These are phyloP conservation scores for Heliconius charithonia DNA, from an alignment of 2,888 invertebrate genomes.

Conservation along the genomic window DNA sequence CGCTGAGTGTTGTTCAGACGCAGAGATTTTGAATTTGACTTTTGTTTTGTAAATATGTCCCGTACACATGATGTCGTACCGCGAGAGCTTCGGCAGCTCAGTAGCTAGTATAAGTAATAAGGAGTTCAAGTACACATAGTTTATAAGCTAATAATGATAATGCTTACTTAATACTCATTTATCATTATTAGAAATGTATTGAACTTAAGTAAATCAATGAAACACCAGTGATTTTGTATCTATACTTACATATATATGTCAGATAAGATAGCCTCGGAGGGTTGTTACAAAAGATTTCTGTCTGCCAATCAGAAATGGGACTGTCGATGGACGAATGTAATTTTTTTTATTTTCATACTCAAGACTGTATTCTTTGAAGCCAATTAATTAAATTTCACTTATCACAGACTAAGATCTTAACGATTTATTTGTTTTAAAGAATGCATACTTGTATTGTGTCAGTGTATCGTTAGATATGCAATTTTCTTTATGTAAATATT, in stretches of 20 bases:
- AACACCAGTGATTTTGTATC: conserved; percentile 42
- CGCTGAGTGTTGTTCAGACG: conserved; percentile 70
- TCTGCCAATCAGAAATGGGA: conserved; percentile 47
- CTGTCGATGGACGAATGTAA: conserved; percentile 45
- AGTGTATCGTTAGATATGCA: conserved; percentile 34
- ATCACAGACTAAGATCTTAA: neutral
- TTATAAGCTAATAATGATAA: conserved; percentile 73
- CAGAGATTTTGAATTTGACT: conserved; percentile 48
- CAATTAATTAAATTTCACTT: neutral
- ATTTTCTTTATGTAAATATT: conserved; percentile 45
- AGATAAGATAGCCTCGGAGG: conserved; percentile 48
- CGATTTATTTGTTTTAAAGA: conserved; percentile 30
- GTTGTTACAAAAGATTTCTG: conserved; percentile 24
- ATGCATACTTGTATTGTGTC: conserved; percentile 31
- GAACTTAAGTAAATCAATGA: conserved; percentile 52
- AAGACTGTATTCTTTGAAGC: conserved; percentile 34
- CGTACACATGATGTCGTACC: conserved; percentile 41
- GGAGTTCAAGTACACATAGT: conserved; percentile 67
- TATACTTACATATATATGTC: conserved; percentile 40
- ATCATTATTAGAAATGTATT: conserved; percentile 60
- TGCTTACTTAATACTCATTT: conserved; percentile 79
- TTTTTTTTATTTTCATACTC: conserved; percentile 7
- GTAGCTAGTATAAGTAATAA: conserved; percentile 49
- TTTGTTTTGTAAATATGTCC: conserved; percentile 54
- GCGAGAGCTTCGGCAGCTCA: conserved; percentile 52